Evolutionary conservation across 2,888 invertebrate genomes (phyloP), one percentile per base, ranked within the genome.

Genomic region (Noctua janthe): DNA sequence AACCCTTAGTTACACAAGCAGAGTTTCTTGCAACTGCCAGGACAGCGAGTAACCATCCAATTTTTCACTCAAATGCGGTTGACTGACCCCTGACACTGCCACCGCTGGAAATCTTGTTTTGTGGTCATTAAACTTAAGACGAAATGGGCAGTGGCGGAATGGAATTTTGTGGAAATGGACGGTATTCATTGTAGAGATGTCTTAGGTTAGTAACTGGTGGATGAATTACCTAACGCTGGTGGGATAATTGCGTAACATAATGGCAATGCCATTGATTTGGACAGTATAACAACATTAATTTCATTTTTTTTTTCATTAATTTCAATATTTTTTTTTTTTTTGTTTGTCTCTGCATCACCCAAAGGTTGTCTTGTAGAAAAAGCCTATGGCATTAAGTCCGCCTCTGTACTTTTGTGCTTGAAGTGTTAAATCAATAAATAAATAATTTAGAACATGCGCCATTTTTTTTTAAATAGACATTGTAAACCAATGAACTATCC

Each of bases 21-120:
- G n/a, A 59, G 51, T 10, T 67, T 49, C 56, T n/a, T 86, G 87
- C 43, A 77, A 71, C 71, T 71, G 83, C 86, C 87, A 78, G 59
- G 39, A 62, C 62, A 35, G 75, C 43, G 76, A 74, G 59, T 59
- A 71, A 29, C 80, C 70, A 81, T 66, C 49, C 73, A 83, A 71
- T 87, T 83, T 74, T 87, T 74, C 76, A 66, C 74, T 72, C 67
- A n/a, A 39, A 64, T 80, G 49, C 80, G 67, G 82, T 76, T 82
- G 49, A 69, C 49, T 85, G 71, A 62, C 85, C 67, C 35, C 67
- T 80, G 80, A 62, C 47, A 39, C 23, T 29, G 43, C 23, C 59
- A 71, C 17, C 23, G 66, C 47, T 71, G 47, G 62, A 20, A 59
- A 17, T 35, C 62, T 73, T 67, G 62, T 72, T 69, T 73, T 59